Base-by-base conservation (phyloP, 2,888 invertebrate species). In the Aromia moschata region DNA sequence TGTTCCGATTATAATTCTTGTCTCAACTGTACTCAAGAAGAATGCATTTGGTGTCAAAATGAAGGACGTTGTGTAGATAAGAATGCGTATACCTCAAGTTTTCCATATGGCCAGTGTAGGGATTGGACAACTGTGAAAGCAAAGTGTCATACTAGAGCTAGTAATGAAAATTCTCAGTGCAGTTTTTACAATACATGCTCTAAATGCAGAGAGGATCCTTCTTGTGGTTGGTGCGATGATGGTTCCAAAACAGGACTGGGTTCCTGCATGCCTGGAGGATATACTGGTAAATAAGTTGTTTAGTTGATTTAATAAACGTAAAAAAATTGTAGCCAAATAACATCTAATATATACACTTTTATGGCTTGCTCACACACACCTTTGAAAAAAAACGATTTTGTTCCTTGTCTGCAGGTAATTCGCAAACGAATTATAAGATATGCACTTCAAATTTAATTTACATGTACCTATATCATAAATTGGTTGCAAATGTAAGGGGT, bases 181-280 rank as follows among this genome's bases (percentile, higher is more conserved):
- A 86, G 86, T 62, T 89, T 87, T 75, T 91, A 90, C 79, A 86
- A 89, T 68, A 92, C 93, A 65, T 91, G 96, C 78, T 83, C 84
- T 10, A 86, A 89, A 66, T 97, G 97, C 77, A 87, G 93, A 70
- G 88, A 90, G 60, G 95, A 96, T 83, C 96, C 97, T 0, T 91
- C 92, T 7, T 98, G 98, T 81, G 98, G 99, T 14, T 99, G 98
- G 98, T 98, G 98, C 79, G 97, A 98, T 79, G 96, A 97, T 80
- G 96, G 94, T 18, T 90, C 91, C 2, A 91, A 90, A 56, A 96
- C 94, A 0, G 98, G 98, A 0, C 82, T 92, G 14, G 98, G 98
- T 1, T 83, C 82, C 38, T 99, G 98, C 75, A 84, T 96, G 80
- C 90, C 92, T 12, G 98, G 98, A 0, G 94, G 94, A 0, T 91